These are phyloP conservation scores for Toxotes lorentzi DNA, from an alignment of 2,797 vertebrate genomes.

Conservation along the genomic window DNA sequence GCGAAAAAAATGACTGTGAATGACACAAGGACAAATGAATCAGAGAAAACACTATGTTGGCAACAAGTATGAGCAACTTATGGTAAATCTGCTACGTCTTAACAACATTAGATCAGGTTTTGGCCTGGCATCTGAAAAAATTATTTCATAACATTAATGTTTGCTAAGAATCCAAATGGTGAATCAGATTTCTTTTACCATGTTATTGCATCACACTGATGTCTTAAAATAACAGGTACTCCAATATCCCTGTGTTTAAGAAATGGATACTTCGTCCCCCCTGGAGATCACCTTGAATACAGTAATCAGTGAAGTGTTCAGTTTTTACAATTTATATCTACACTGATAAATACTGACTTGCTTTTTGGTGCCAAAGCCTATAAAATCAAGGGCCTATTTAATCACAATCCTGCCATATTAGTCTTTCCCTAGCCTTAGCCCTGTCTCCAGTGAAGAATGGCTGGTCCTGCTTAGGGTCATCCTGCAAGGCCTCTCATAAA, in stretches of 20 bases:
- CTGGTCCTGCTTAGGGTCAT: slow-evolving; percentile 72
- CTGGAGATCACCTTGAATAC: slow-evolving; percentile 51
- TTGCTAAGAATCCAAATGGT: not conserved
- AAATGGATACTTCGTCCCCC: slow-evolving; percentile 1
- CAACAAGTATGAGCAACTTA: not conserved
- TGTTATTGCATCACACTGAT: not conserved
- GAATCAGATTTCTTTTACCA: not conserved
- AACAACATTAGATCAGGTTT: not conserved
- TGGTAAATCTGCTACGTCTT: not conserved
- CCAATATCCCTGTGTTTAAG: slow-evolving; percentile 1
- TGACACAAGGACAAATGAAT: slow-evolving; percentile 15
- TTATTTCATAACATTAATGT: not conserved
- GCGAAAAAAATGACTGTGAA: slow-evolving; percentile 2
- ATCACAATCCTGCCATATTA: slow-evolving; percentile 73
- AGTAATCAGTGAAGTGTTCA: slow-evolving; percentile 57
- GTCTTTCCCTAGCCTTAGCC: slow-evolving; percentile 69
- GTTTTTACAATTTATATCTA: slow-evolving; percentile 60
- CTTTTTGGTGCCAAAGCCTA: slow-evolving; percentile 55
- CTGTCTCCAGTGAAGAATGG: slow-evolving; percentile 76
- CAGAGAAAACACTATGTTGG: not conserved
- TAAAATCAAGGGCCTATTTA: slow-evolving; percentile 72
- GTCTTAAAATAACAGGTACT: not conserved
- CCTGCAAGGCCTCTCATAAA: slow-evolving; percentile 81
- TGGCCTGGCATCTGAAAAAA: not conserved
- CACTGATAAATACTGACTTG: slow-evolving; percentile 59